phyloP scores from a whole-genome alignment of 2,888 invertebrate species.

The Platycheirus rosarum region DNA sequence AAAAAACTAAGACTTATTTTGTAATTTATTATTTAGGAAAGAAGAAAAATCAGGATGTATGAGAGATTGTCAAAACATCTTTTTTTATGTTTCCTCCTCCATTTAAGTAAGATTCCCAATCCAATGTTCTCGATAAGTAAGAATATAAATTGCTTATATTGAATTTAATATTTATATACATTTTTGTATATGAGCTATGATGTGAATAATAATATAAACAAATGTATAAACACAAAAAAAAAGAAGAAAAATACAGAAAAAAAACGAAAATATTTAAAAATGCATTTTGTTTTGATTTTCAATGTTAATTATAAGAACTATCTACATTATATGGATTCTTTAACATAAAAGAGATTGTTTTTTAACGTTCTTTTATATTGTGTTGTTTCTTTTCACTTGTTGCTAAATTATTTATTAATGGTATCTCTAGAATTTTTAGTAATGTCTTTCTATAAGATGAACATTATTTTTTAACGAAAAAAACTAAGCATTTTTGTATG shows the following conservation, averaged over 20 bases:
- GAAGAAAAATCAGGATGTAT: slow-evolving; percentile 25
- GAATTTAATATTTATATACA: slow-evolving; percentile 73
- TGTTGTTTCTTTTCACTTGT: slow-evolving; percentile 8
- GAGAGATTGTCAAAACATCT: slow-evolving; percentile 39
- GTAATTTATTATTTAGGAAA: slow-evolving; percentile 69
- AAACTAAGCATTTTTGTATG: slow-evolving; percentile 53
- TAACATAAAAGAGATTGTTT: slow-evolving; percentile 8
- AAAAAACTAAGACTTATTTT: slow-evolving; percentile 71
- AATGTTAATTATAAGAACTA: slow-evolving; percentile 22
- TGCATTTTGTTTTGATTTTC: slow-evolving; percentile 28
- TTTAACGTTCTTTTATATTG: not conserved
- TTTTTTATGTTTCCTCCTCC: slow-evolving; percentile 24
- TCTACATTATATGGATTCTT: not conserved
- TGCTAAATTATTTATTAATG: slow-evolving; percentile 29
- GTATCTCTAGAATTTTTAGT: slow-evolving; percentile 1
- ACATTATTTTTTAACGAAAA: slow-evolving; percentile 19
- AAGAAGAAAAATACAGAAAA: slow-evolving; percentile 46
- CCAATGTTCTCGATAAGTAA: slow-evolving; percentile 70
- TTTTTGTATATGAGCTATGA: slow-evolving; percentile 74
- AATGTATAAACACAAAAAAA: slow-evolving; percentile 40
- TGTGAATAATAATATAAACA: slow-evolving; percentile 63
- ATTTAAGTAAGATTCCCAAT: slow-evolving; percentile 36
- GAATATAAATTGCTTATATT: slow-evolving; percentile 69
- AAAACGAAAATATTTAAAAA: slow-evolving; percentile 43
- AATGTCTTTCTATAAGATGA: slow-evolving; percentile 29